Percentiles rank a stretch among this genome's conserved stretches.
phyloP scores from a whole-genome alignment of 2,888 invertebrate species.

The Polydrusus tereticollis region DNA sequence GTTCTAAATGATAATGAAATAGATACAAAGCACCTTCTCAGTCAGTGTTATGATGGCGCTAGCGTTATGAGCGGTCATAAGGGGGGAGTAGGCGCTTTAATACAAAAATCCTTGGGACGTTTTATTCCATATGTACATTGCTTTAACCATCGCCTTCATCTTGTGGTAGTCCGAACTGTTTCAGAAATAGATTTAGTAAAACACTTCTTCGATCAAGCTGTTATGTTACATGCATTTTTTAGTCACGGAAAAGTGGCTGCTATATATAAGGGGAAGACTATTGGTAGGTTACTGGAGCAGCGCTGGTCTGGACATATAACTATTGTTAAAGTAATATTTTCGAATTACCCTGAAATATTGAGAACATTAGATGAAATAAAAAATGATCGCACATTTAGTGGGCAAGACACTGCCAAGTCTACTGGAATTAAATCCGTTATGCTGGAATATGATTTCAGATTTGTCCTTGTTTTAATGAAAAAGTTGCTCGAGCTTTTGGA shows the following conservation, averaged over 20 bases:
- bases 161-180: conserved; percentile 6
- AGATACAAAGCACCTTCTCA: neutral
- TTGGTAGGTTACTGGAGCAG: neutral
- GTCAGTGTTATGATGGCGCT: neutral
- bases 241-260: conserved; percentile 13
- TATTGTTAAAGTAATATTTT: neutral
- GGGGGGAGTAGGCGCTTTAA: neutral
- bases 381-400: too few species aligned
- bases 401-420: too few species aligned
- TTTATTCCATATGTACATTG: conserved; percentile 16
- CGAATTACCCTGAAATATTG: neutral
- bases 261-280: neutral
- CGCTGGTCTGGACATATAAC: conserved; percentile 7
- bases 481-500: too few species aligned
- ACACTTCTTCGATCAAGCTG: conserved; percentile 9
- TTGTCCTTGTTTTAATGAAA: too few species aligned
- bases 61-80: neutral
- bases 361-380: neutral
- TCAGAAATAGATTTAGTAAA: conserved; percentile 10
- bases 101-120: neutral
- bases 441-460: too few species aligned
- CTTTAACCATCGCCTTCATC: conserved; percentile 19
- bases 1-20: neutral
- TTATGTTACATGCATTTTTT: conserved; percentile 24
- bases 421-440: too few species aligned